Conservation (phyloP, 1,140 invertebrate genomes). For the Manduca sexta region DNA sequence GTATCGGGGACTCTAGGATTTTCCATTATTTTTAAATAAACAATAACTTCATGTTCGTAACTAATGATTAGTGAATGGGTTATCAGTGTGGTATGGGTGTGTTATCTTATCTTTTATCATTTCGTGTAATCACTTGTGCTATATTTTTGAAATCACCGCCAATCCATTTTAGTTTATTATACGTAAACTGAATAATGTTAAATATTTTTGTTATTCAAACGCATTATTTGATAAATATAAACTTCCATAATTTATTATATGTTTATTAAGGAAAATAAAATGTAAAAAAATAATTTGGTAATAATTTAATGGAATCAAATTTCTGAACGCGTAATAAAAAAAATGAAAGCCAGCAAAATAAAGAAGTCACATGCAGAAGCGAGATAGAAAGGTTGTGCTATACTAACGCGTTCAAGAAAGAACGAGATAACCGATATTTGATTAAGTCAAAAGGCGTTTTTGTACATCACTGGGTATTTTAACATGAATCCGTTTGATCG, state of each 20-base stretch:
- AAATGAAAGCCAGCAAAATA: conserved; percentile 11
- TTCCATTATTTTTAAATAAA: conserved; percentile 56
- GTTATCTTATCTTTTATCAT: conserved; percentile 68
- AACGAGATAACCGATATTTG: conserved; percentile 14
- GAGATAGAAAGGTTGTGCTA: conserved; percentile 5
- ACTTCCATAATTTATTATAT: too few relatives aligned
- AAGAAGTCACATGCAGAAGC: background rate
- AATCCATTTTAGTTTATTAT: conserved; percentile 4
- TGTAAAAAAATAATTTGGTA: too few relatives aligned
- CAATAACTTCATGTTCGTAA: conserved; percentile 57
- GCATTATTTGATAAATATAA: too few relatives aligned
- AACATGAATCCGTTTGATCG: conserved; percentile 46
- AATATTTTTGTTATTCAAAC: too few relatives aligned
- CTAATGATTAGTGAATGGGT: conserved; percentile 32
- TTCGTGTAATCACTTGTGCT: conserved; percentile 56
- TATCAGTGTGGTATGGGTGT: conserved; percentile 43
- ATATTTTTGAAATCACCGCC: conserved; percentile 58
- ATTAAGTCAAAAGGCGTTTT: conserved; percentile 10
- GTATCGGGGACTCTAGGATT: conserved; percentile 18
- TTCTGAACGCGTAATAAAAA: too few relatives aligned
- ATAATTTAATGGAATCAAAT: too few relatives aligned
- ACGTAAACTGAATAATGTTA: too few relatives aligned
- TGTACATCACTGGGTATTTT: conserved; percentile 20
- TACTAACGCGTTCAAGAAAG: background rate
- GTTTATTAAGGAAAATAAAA: background rate